Evolutionary conservation across 2,888 invertebrate genomes (phyloP).

Genomic region (Fragum whitleyi): DNA sequence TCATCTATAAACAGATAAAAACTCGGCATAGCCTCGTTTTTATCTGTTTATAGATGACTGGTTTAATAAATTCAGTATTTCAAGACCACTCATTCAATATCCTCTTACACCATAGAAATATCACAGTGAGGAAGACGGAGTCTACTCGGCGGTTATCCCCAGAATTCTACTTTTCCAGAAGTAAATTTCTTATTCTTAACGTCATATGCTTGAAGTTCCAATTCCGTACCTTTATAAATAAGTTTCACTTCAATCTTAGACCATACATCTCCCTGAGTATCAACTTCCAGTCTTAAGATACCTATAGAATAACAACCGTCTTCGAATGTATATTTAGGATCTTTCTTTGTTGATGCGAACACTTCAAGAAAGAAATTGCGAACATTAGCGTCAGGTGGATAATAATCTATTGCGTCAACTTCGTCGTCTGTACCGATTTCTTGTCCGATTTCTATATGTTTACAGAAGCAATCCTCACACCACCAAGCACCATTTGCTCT

Average conservation of each 20-base stretch:
- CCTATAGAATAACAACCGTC: not conserved
- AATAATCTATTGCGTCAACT: slow-evolving; percentile 6
- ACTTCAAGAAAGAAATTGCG: slow-evolving; percentile 1
- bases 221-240: slow-evolving; percentile 4
- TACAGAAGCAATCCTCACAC: slow-evolving; percentile 10
- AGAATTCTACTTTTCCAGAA: slow-evolving; percentile 1
- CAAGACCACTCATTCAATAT: no score
- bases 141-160: no score
- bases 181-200: not conserved
- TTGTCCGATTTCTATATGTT: slow-evolving; percentile 12
- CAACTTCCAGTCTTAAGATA: not conserved
- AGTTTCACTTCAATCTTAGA: slow-evolving; percentile 10
- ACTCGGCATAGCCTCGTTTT: no score
- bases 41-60: no score
- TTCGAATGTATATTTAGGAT: slow-evolving; percentile 3
- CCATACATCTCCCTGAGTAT: slow-evolving; percentile 6
- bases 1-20: no score
- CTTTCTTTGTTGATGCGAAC: not conserved
- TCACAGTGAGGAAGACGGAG: no score
- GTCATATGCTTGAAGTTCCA: slow-evolving; percentile 9
- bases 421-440: slow-evolving; percentile 3
- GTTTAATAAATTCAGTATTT: no score
- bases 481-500: not conserved
- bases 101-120: no score
- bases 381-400: not conserved